Evolutionary conservation across 2,797 vertebrate species (phyloP).

Genomic region (Sebastes baramenuke): DNA sequence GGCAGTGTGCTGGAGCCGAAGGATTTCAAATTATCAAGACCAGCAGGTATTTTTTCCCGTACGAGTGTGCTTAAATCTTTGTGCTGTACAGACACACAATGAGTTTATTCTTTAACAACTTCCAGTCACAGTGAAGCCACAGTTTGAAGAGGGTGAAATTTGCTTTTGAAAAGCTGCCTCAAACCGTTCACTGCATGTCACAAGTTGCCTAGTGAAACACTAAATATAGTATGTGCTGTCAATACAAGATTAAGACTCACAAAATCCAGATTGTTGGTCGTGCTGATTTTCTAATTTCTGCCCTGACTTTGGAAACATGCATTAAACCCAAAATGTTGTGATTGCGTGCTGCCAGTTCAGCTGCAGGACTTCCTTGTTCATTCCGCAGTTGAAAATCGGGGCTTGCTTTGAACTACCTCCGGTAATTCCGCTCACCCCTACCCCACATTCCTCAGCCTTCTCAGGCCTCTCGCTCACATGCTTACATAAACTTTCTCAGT

Average conservation of each 20-base stretch:
- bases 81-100: conserved; percentile 8
- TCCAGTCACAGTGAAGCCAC: neutral
- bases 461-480: conserved; percentile 80
- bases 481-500: conserved; percentile 83
- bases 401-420: conserved; percentile 77
- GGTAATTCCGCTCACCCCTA: conserved; percentile 73
- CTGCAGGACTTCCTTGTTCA: conserved; percentile 10
- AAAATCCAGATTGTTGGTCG: conserved; percentile 44
- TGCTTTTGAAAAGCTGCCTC: conserved; percentile 3
- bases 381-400: conserved; percentile 33
- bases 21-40: conserved; percentile 59
- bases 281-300: neutral
- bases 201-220: conserved; percentile 50
- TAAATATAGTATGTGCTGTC: conserved; percentile 48
- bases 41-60: conserved; percentile 51
- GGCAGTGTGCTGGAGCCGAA: conserved; percentile 51
- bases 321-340: neutral
- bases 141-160: conserved; percentile 15
- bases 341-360: neutral
- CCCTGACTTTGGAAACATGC: neutral
- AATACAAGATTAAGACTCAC: conserved; percentile 21
- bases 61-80: conserved; percentile 38
- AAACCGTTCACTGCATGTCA: conserved; percentile 29
- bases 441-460: conserved; percentile 83
- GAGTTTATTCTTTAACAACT: conserved; percentile 30